A percentile compares a stretch with the other conserved stretches of the same genome.
phyloP scores from a whole-genome alignment of 2,113 vertebrate species.

The Elachura formosa region DNA sequence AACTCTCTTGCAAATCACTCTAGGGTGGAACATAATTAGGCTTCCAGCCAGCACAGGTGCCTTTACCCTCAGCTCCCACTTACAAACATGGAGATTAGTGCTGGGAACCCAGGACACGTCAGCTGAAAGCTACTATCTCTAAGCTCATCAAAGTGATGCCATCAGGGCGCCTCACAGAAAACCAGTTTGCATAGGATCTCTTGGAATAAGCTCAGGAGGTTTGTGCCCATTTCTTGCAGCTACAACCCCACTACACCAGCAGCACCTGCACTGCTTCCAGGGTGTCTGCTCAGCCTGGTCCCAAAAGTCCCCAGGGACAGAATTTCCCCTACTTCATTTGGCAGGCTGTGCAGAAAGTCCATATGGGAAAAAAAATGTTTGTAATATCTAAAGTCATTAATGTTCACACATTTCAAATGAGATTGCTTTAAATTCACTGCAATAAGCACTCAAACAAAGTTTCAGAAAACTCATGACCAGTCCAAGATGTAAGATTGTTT shows the following conservation, averaged over 20 bases:
- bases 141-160: not conserved
- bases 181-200: not conserved
- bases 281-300: not conserved
- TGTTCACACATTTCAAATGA: not conserved
- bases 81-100: not conserved
- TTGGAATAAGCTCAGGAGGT: not conserved
- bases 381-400: not conserved
- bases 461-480: not conserved
- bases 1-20: not conserved
- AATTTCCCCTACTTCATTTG: not conserved
- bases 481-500: not conserved
- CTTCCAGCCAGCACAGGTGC: not conserved
- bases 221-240: fast-evolving
- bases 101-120: not conserved
- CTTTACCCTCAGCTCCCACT: not conserved
- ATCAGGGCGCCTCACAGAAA: not conserved
- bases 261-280: not conserved
- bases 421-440: not conserved
- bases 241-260: not conserved
- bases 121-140: not conserved
- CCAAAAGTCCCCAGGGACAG: not conserved
- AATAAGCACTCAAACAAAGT: not conserved
- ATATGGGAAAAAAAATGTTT: not conserved
- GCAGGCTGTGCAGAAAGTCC: not conserved
- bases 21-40: not conserved